Conservation (phyloP, 2,113 vertebrate species). For the human region GRCh38 chr4:141377501-141378000, state of each 20-base stretch:
- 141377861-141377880: too few relatives aligned
- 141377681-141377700: neutral
- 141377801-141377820: too few relatives aligned
- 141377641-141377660: neutral
- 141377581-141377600: neutral
- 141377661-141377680: neutral
- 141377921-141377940: too few relatives aligned
- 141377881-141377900: too few relatives aligned
- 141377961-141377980: too few relatives aligned
- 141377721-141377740: neutral
- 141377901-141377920: too few relatives aligned
- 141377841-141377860: too few relatives aligned
- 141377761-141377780: neutral
- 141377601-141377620: neutral
- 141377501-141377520: neutral
- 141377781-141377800: too few relatives aligned
- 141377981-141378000: too few relatives aligned
- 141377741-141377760: neutral
- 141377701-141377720: neutral
- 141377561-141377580: neutral
- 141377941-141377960: too few relatives aligned
- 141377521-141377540: neutral
- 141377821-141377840: too few relatives aligned
- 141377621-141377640: neutral
- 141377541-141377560: neutral